Base-by-base conservation (phyloP, 2,797 vertebrate species). In the Urocyon cinereoargenteus region DNA sequence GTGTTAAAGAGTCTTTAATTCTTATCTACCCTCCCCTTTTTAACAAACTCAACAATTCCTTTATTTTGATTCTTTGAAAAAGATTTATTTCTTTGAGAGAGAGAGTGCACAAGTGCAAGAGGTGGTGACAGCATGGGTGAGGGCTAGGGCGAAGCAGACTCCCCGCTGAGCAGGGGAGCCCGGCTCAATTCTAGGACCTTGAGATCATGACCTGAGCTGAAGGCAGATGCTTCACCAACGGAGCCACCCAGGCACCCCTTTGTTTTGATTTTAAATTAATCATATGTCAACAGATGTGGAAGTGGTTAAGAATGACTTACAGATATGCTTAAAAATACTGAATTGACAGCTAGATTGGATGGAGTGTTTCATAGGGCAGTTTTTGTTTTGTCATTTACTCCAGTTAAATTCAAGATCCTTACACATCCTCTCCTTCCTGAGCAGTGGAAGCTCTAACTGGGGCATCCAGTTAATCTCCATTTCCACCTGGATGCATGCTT, bases 1-100 rank as follows among this genome's bases (percentile, higher is more conserved):
- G 49, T 87, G n/a, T 72, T 96, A 64, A 88, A 94, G 61, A 79
- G 91, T 73, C 40, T 26, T 59, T 85, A 16, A 15, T 88, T 95
- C 36, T 81, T 36, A 64, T 15, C 9, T 51, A 14, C 7, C 13
- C 7, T 55, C 6, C 15, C 5, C 34, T 31, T 53, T 66, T 13
- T 19, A 82, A 59, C 53, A 61, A 79, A 68, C n/a, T 75, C 45
- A 73, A 5, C 22, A 86, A 79, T 86, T 82, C 16, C 77, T 85
- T 90, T 57, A 78, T 83, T 84, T 86, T 86, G 62, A 55, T 31
- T 91, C 61, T 75, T 75, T 73, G 40, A 45, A 45, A n/a, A 66
- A 66, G 64, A 68, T 68, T 68, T 68, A 34, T n/a, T 68, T 68
- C n/a, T 19, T 34, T 34, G 28, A n/a, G 31, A 68, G 64, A 68